Percentiles rank a stretch among this genome's conserved stretches.
Evolutionary conservation across 1,140 invertebrate genomes (phyloP).

Genomic region (Ips nitidus): DNA sequence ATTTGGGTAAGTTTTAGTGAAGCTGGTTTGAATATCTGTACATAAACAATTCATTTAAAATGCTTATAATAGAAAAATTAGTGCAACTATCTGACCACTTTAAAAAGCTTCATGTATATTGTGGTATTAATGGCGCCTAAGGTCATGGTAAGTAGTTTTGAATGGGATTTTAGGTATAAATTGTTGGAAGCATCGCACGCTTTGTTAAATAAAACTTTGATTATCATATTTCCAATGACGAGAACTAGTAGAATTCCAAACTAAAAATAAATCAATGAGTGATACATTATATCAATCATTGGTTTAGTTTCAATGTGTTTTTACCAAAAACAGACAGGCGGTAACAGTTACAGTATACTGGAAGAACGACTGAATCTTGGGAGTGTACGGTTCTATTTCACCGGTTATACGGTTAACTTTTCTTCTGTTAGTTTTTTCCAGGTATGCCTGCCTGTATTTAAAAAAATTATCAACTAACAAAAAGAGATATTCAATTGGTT

Average conservation of each 20-base stretch:
- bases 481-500: constrained; percentile 10
- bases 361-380: constrained; percentile 9
- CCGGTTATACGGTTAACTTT: constrained; percentile 67
- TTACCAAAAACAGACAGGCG: constrained; percentile 27
- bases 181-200: not conserved
- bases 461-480: constrained; percentile 51
- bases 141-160: constrained; percentile 56
- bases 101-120: constrained; percentile 75
- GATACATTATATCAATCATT: not conserved
- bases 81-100: constrained; percentile 46
- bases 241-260: constrained; percentile 22
- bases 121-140: constrained; percentile 84
- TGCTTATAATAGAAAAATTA: not conserved
- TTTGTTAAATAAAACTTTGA: constrained; percentile 1
- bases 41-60: constrained; percentile 30
- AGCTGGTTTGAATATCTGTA: constrained; percentile 78
- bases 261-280: not conserved
- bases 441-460: constrained; percentile 66
- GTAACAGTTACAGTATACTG: constrained; percentile 16
- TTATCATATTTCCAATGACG: constrained; percentile 3
- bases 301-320: not conserved
- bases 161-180: constrained; percentile 3
- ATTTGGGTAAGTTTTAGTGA: constrained; percentile 90
- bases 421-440: constrained; percentile 63
- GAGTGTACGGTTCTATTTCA: constrained; percentile 31